Evolutionary conservation across 2,113 vertebrate species (phyloP).

Genomic region (Axis porcinus): DNA sequence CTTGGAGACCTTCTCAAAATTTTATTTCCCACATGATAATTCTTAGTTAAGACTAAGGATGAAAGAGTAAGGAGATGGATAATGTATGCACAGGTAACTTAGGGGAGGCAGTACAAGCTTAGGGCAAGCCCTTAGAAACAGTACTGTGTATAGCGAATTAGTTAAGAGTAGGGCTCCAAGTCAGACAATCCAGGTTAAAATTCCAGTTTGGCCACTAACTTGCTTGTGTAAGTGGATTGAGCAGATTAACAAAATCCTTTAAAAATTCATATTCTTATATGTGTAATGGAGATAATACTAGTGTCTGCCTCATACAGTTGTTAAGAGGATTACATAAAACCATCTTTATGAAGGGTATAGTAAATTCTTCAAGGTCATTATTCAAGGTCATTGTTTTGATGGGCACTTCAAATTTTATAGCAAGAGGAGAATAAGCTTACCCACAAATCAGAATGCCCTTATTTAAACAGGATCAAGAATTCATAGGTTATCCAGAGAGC

Average conservation of each 20-base stretch:
- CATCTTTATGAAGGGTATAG: neutral
- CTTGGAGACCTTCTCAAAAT: constrained; percentile 9
- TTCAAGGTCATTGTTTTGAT: neutral
- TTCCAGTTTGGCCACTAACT: neutral
- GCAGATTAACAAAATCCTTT: neutral
- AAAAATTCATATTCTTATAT: neutral
- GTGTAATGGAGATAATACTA: neutral
- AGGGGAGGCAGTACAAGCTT: neutral
- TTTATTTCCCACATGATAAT: constrained; percentile 37
- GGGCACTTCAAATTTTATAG: neutral
- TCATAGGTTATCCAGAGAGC: neutral
- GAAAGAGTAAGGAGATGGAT: neutral
- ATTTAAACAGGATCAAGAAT: constrained; percentile 9
- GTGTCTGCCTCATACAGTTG: neutral
- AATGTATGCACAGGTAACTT: neutral
- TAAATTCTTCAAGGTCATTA: neutral
- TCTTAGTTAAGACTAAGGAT: neutral
- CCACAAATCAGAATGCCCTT: neutral
- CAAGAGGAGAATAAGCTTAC: neutral
- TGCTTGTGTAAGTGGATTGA: neutral
- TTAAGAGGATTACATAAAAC: neutral
- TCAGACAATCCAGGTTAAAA: neutral
- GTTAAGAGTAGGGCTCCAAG: neutral
- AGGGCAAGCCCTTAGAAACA: neutral
- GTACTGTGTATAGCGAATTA: neutral